A percentile compares a stretch with the other conserved stretches of the same genome.
phyloP scores from a whole-genome alignment of 2,113 vertebrate species.

The Lasiurus cinereus region DNA sequence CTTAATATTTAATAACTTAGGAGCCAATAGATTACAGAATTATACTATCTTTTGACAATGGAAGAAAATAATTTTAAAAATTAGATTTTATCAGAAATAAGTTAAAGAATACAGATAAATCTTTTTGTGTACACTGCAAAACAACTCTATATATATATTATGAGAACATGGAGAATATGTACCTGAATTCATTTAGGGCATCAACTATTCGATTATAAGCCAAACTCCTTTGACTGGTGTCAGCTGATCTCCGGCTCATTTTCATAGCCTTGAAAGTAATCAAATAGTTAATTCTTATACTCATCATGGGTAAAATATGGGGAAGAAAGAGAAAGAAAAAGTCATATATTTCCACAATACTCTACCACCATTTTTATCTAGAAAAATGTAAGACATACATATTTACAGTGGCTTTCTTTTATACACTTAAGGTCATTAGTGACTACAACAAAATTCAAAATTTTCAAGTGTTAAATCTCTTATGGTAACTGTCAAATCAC shows the following conservation, averaged over 20 bases:
- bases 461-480: constrained; percentile 69
- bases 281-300: constrained; percentile 83
- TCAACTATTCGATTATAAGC: constrained; percentile 98
- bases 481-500: constrained; percentile 40
- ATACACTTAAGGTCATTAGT: constrained; percentile 66
- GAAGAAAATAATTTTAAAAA: constrained; percentile 46
- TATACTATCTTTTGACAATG: neutral
- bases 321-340: constrained; percentile 78
- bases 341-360: constrained; percentile 75
- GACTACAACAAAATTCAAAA: constrained; percentile 66
- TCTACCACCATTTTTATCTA: neutral
- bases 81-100: constrained; percentile 57
- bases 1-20: constrained; percentile 40
- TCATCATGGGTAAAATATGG: constrained; percentile 54
- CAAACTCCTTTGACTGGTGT: constrained; percentile 95
- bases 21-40: neutral
- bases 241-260: constrained; percentile 97
- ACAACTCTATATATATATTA: constrained; percentile 1
- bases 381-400: constrained; percentile 7
- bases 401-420: constrained; percentile 64
- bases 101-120: constrained; percentile 45
- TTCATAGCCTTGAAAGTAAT: constrained; percentile 96
- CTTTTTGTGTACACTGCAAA: neutral
- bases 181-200: constrained; percentile 99
- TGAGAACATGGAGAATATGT: constrained; percentile 68